Percentiles rank a stretch among this genome's conserved stretches.
Evolutionary conservation across 2,113 vertebrate genomes (phyloP).

Genomic region (Solea senegalensis): DNA sequence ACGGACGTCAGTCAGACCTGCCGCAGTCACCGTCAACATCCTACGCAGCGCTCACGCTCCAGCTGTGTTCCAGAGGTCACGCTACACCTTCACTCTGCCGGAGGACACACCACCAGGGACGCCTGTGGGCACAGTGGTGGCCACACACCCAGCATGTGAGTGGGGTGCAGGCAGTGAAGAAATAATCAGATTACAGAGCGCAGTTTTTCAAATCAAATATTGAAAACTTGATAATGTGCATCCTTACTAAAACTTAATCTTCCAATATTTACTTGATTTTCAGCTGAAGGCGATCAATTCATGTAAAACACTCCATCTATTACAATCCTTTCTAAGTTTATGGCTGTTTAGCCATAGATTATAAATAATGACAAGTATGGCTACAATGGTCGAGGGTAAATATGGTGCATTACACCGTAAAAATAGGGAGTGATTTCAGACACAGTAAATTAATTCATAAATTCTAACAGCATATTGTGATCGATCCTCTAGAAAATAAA

Average conservation of each 20-base stretch:
- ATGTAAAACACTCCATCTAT: too few species aligned
- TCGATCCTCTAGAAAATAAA: too few species aligned
- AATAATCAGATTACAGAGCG: not conserved
- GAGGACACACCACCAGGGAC: slow-evolving; percentile 85
- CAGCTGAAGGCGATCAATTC: too few species aligned
- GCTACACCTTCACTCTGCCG: slow-evolving; percentile 84
- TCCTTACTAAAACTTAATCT: too few species aligned
- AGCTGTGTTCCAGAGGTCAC: slow-evolving; percentile 86
- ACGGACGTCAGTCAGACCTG: slow-evolving; percentile 76
- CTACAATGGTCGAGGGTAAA: too few species aligned
- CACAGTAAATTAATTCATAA: too few species aligned
- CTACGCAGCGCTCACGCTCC: slow-evolving; percentile 80
- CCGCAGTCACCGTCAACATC: slow-evolving; percentile 85
- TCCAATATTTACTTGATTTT: not conserved
- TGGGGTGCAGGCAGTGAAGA: not conserved
- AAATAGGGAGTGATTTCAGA: too few species aligned
- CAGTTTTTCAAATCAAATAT: not conserved
- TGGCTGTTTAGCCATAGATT: too few species aligned
- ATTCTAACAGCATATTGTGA: too few species aligned
- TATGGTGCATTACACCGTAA: too few species aligned
- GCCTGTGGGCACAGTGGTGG: slow-evolving; percentile 84
- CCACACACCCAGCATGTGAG: slow-evolving; percentile 83
- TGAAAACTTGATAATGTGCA: not conserved
- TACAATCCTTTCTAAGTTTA: too few species aligned
- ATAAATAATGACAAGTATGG: too few species aligned